Evolutionary conservation across 2,888 invertebrate species (phyloP), one percentile per base, ranked within the genome.

Genomic region (Molanna angustata): DNA sequence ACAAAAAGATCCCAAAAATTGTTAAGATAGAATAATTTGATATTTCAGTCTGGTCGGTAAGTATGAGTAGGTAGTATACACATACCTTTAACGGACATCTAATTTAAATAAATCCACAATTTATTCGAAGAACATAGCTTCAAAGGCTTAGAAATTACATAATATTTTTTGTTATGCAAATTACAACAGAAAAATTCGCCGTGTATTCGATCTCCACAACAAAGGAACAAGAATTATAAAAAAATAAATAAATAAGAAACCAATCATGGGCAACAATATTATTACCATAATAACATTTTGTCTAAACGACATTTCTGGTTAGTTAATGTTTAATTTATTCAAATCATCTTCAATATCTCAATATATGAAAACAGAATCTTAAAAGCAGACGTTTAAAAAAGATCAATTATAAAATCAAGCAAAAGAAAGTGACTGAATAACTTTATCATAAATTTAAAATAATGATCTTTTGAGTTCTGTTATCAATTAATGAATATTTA

Each of bases 1-100:
- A 37, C 54, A 54, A 54, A 47, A 54, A 35, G 50, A 41, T 19
- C n/a, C n/a, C n/a, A n/a, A n/a, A n/a, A n/a, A n/a, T n/a, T n/a
- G n/a, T n/a, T n/a, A n/a, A n/a, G n/a, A n/a, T n/a, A n/a, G n/a
- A n/a, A n/a, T n/a, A n/a, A n/a, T n/a, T n/a, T n/a, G n/a, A n/a
- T n/a, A n/a, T n/a, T n/a, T n/a, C n/a, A n/a, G n/a, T n/a, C n/a
- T n/a, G n/a, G n/a, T n/a, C n/a, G n/a, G n/a, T n/a, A n/a, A n/a
- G n/a, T n/a, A n/a, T n/a, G n/a, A n/a, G n/a, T n/a, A n/a, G n/a
- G n/a, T n/a, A n/a, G n/a, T n/a, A n/a, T n/a, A n/a, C n/a, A n/a
- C n/a, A n/a, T n/a, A n/a, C n/a, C n/a, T n/a, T n/a, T n/a, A n/a
- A n/a, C n/a, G n/a, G n/a, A n/a, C n/a, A n/a, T n/a, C n/a, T n/a